phyloP scores from a whole-genome alignment of 2,888 invertebrate genomes.

The Chironomus riparius region DNA sequence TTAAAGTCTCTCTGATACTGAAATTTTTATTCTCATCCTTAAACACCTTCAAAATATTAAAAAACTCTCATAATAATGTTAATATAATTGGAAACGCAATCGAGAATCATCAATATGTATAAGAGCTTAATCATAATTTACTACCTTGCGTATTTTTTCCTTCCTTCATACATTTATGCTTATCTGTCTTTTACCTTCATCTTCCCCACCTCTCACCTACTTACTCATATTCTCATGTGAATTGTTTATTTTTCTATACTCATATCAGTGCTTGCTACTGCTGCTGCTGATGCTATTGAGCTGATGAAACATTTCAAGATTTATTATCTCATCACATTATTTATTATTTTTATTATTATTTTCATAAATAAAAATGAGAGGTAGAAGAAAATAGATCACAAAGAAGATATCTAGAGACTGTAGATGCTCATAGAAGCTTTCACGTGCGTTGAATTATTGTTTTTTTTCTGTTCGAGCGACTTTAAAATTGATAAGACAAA shows the following conservation, averaged over 20 bases:
- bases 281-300: neutral
- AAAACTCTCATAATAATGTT: too few species aligned
- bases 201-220: too few species aligned
- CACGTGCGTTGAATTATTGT: too few species aligned
- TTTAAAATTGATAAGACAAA: too few species aligned
- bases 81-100: conserved; percentile 9
- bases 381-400: neutral
- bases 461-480: too few species aligned
- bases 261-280: neutral
- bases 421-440: neutral
- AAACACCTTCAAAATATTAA: neutral
- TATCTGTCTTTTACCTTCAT: too few species aligned
- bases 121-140: conserved; percentile 13
- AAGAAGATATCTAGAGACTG: neutral
- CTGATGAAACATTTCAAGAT: conserved; percentile 25
- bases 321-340: conserved; percentile 26
- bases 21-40: too few species aligned
- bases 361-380: neutral
- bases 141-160: neutral
- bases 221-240: too few species aligned
- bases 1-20: too few species aligned
- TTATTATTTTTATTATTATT: conserved; percentile 21
- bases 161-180: too few species aligned
- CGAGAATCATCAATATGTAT: neutral
- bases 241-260: neutral